Evolutionary conservation across 1,140 invertebrate genomes (phyloP), one percentile per base, ranked within the genome.

Genomic region (Arion vulgaris): DNA sequence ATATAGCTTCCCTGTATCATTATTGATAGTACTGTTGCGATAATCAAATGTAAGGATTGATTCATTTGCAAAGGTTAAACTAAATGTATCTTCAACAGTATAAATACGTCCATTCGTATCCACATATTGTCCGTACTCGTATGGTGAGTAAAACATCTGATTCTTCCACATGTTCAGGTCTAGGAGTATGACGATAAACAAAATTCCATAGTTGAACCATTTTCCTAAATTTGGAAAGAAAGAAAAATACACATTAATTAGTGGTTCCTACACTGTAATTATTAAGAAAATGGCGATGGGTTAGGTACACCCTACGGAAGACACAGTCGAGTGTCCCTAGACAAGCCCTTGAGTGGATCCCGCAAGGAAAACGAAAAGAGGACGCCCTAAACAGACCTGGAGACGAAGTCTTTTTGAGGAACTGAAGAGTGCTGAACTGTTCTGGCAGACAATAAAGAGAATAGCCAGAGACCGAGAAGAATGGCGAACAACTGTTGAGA

Each of bases 131-230:
- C 93, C 94, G 85, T 93, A 94, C 80, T 93, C 92, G 77, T 86
- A 88, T 0, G 94, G 94, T 57, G 84, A 80, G 83, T 94, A 94
- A 85, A 94, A 94, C 39, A 94, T 93, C 89, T 94, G 94, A 88
- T 94, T 94, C 87, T 94, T 94, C 94, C 94, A 94, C 94, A 94
- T 94, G 89, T 94, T 94, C 62, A 94, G 85, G 87, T 94, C 94
- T 17, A 94, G 90, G 49, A 94, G 90, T 91, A 94, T 94, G 7
- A 94, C 94, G 81, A 94, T 86, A 76, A 94, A 93, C 41, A 94
- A 93, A 62, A 94, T 93, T 62, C 94, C 93, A 88, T 94, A 94
- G 85, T 94, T 94, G 89, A 94, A 94, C 94, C 94, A 94, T 90
- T 94, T 94, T 17, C 94, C 94, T 94, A 85, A 0, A n/a, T n/a